These are phyloP conservation scores for Rotaria magnacalcarata DNA, from an alignment of 2,888 invertebrate genomes.

Conservation along the genomic window DNA sequence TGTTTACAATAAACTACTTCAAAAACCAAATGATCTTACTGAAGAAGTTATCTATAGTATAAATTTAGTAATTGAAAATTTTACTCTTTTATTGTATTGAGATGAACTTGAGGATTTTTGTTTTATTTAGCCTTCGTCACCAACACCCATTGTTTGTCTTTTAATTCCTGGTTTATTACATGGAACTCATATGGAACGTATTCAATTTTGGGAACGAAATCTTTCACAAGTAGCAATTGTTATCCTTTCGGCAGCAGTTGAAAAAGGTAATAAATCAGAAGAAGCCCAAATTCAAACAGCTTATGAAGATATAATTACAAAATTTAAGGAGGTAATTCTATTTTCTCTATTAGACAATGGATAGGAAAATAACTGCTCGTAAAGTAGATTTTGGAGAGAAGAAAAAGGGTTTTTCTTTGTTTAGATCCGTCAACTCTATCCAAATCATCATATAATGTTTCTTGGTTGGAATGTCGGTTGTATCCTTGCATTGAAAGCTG, in stretches of 20 bases:
- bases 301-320: background rate
- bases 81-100: no score
- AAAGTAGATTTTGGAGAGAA: no score
- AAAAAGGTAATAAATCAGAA: background rate
- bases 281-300: conserved; percentile 6
- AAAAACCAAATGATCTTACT: background rate
- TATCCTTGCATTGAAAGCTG: background rate
- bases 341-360: no score
- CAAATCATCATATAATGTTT: background rate
- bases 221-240: conserved; percentile 3
- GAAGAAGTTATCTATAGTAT: conserved; percentile 7
- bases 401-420: background rate
- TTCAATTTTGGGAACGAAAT: conserved; percentile 24
- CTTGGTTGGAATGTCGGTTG: conserved; percentile 29
- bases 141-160: background rate
- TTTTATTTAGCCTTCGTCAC: background rate
- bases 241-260: background rate
- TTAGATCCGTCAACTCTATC: background rate
- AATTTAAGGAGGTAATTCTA: conserved; percentile 6
- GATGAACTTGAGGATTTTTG: background rate
- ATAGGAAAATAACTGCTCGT: no score
- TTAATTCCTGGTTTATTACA: background rate
- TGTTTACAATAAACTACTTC: conserved; percentile 24
- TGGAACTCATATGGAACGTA: background rate
- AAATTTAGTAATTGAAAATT: background rate